phyloP scores from a whole-genome alignment of 2,113 vertebrate species.

The Gobiocypris rarus region DNA sequence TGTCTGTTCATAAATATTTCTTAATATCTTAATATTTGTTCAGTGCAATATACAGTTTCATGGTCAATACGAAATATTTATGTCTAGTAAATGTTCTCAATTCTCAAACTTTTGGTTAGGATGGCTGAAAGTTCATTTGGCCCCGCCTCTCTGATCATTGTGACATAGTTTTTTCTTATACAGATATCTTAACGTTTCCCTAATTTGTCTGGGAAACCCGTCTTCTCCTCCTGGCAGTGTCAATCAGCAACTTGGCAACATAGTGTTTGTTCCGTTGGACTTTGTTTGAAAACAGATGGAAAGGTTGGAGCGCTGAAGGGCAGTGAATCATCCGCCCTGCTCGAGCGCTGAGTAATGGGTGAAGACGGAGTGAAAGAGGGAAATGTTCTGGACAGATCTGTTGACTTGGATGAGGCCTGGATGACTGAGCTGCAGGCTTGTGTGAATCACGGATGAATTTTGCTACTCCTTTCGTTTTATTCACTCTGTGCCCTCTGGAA shows the following conservation, averaged over 20 bases:
- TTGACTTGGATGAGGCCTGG: neutral
- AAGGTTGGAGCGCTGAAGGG: neutral
- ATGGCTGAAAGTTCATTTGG: conserved; percentile 1
- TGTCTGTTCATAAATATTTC: conserved; percentile 22
- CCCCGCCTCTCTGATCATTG: neutral
- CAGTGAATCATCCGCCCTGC: conserved; percentile 28
- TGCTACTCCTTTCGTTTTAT: neutral
- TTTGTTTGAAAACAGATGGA: conserved; percentile 36
- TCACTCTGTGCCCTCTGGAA: conserved; percentile 8
- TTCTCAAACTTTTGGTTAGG: neutral
- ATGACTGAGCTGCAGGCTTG: conserved; percentile 12
- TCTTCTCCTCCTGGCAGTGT: conserved; percentile 10
- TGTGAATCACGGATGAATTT: conserved; percentile 21
- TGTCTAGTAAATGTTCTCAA: neutral
- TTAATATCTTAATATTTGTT: conserved; percentile 1
- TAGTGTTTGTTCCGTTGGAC: conserved; percentile 18
- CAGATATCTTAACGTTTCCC: neutral
- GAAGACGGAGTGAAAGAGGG: neutral
- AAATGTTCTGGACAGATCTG: conserved; percentile 25
- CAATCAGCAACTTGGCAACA: conserved; percentile 3
- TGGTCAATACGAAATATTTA: neutral
- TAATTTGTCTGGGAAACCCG: conserved; percentile 21
- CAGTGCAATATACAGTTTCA: neutral
- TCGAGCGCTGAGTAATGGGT: neutral
- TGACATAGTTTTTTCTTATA: neutral